A percentile compares a stretch with the other conserved stretches of the same genome.
Conservation (phyloP, 2,888 invertebrate genomes). For the Rotaria magnacalcarata region DNA sequence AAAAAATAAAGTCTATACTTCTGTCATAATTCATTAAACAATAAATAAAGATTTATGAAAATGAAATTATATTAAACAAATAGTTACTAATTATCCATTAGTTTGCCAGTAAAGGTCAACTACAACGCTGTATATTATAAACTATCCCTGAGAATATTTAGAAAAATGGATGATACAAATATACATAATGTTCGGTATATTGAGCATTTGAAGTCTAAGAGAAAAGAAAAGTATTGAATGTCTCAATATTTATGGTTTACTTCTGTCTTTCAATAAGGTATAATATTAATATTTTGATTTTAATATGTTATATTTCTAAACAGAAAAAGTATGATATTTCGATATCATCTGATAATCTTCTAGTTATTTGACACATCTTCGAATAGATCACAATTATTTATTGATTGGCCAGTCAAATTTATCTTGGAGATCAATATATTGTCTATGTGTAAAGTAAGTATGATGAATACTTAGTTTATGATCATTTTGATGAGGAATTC, state of each 20-base stretch:
- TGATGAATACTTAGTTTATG: background rate
- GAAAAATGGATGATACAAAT: background rate
- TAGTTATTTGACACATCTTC: background rate
- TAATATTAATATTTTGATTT: too few species aligned
- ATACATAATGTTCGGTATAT: background rate
- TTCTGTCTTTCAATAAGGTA: background rate
- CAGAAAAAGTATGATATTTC: background rate
- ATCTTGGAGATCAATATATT: background rate
- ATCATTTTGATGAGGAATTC: background rate
- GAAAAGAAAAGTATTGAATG: background rate
- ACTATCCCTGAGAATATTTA: background rate
- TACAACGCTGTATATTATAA: background rate
- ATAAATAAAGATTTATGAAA: background rate
- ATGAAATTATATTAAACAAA: background rate
- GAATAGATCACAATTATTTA: too few species aligned
- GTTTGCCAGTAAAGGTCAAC: background rate
- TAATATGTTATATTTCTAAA: too few species aligned
- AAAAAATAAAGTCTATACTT: background rate
- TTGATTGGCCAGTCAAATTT: background rate
- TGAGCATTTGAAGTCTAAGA: background rate
- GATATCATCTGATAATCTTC: background rate
- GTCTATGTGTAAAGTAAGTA: background rate
- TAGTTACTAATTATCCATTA: background rate
- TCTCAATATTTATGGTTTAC: background rate
- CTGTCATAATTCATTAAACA: background rate